Evolutionary conservation across 2,113 vertebrate species (phyloP), one percentile per base, ranked within the genome.

Genomic region (Oreochromis niloticus): DNA sequence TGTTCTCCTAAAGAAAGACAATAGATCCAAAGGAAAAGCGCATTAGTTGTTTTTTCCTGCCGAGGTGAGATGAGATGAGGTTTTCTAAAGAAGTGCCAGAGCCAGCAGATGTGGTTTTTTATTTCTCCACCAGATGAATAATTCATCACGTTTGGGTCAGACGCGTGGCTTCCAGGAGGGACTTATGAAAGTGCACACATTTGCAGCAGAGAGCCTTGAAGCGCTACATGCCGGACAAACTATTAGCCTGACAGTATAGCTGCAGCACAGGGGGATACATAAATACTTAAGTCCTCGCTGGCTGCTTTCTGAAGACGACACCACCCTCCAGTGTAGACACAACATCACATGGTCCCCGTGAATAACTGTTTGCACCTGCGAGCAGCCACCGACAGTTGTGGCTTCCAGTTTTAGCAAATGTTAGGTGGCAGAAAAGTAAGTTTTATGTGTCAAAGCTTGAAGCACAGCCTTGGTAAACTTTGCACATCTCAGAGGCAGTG

Each of bases 111-210:
- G 86, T 86, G 71, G 61, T 0, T 0, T 82, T 89, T 91, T 79
- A 87, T 90, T 88, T 24, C 27, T 52, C 52, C 32, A 17, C 17
- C 39, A 10, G 56, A 87, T 94, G 86, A 94, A 93, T 93, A 88
- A 94, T 94, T 94, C 88, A 92, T 90, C 30, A 80, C 19, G 4
- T 82, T 75, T 55, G 55, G 75, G 41, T 84, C 30, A 6, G 85
- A 75, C 68, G 9, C 30, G 34, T 19, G 57, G 56, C n/a, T 68
- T 89, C 52, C 39, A 9, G 4, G 9, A 78, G 34, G 73, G 55
- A 9, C 27, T 54, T 79, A 55, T 73, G 22, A 57, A 63, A 78
- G 46, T 78, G 46, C 8, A 19, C 57, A 14, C 3, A 14, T 88
- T 82, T 84, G 52, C 73, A 22, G 5, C 30, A 54, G 84, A 81